These are phyloP conservation scores for Tachystola acroxantha DNA, from an alignment of 2,888 invertebrate genomes.

Conservation along the genomic window DNA sequence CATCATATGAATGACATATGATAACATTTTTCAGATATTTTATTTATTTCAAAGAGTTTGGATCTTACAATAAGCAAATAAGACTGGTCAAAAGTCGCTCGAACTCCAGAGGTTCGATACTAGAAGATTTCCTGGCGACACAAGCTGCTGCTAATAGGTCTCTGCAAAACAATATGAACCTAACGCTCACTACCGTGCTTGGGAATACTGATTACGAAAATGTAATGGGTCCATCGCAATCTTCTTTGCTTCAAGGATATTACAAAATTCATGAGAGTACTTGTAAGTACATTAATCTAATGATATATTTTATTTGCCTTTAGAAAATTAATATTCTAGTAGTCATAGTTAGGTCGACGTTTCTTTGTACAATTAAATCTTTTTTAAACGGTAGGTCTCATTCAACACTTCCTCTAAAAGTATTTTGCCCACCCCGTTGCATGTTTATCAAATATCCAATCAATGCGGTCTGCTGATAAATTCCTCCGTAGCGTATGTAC, in stretches of 20 bases:
- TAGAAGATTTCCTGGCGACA: slow-evolving; percentile 54
- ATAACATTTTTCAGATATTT: slow-evolving; percentile 64
- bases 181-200: slow-evolving; percentile 42
- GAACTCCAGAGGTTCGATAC: slow-evolving; percentile 65
- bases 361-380: neutral
- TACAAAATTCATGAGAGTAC: slow-evolving; percentile 57
- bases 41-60: slow-evolving; percentile 75
- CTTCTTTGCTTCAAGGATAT: slow-evolving; percentile 37
- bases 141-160: slow-evolving; percentile 23
- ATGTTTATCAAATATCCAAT: too few species aligned
- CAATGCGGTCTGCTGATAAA: too few species aligned
- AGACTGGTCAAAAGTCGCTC: slow-evolving; percentile 61
- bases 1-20: neutral
- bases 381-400: too few species aligned
- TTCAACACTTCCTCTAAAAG: too few species aligned
- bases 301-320: too few species aligned
- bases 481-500: too few species aligned
- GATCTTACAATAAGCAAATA: slow-evolving; percentile 69
- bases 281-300: slow-evolving; percentile 62
- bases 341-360: too few species aligned
- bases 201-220: slow-evolving; percentile 50
- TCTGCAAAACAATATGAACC: slow-evolving; percentile 21
- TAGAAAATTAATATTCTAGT: too few species aligned
- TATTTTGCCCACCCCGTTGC: too few species aligned
- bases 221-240: slow-evolving; percentile 30